Conservation (phyloP, 2,797 vertebrate genomes). For the Lagodon rhomboides region DNA sequence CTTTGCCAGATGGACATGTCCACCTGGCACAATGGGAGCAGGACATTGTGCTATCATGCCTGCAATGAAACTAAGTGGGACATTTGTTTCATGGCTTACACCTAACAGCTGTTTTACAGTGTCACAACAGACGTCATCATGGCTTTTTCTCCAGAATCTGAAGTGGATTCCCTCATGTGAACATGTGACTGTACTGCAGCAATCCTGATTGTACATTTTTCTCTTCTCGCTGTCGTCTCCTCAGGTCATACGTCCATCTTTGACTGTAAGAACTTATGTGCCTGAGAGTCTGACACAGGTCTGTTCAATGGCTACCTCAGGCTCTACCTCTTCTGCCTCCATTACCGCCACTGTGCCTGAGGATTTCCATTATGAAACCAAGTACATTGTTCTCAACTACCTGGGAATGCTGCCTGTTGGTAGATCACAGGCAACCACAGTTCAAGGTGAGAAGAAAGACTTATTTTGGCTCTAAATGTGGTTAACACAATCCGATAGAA, state of each 20-base stretch:
- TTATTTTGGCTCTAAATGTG: background rate
- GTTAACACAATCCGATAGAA: background rate
- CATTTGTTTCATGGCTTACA: constrained; percentile 7
- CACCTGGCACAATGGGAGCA: background rate
- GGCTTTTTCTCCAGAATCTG: background rate
- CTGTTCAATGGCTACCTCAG: constrained; percentile 83
- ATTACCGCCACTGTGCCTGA: constrained; percentile 88
- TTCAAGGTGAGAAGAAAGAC: constrained; percentile 84
- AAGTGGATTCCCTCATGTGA: constrained; percentile 2
- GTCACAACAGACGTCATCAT: background rate
- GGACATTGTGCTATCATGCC: constrained; percentile 2
- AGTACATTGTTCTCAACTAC: constrained; percentile 94
- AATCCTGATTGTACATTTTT: background rate
- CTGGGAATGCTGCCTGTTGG: constrained; percentile 87
- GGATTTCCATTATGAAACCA: constrained; percentile 96
- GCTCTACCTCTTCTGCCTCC: constrained; percentile 79
- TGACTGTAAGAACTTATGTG: constrained; percentile 73
- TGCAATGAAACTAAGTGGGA: background rate
- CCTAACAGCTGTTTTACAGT: constrained; percentile 19
- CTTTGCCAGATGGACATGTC: background rate
- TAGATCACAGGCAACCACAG: constrained; percentile 70
- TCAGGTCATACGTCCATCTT: constrained; percentile 71
- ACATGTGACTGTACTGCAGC: background rate
- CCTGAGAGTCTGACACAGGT: constrained; percentile 73
- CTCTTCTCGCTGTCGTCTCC: constrained; percentile 11